Conservation (phyloP, 2,113 vertebrate species). For the Pleuronectes platessa region DNA sequence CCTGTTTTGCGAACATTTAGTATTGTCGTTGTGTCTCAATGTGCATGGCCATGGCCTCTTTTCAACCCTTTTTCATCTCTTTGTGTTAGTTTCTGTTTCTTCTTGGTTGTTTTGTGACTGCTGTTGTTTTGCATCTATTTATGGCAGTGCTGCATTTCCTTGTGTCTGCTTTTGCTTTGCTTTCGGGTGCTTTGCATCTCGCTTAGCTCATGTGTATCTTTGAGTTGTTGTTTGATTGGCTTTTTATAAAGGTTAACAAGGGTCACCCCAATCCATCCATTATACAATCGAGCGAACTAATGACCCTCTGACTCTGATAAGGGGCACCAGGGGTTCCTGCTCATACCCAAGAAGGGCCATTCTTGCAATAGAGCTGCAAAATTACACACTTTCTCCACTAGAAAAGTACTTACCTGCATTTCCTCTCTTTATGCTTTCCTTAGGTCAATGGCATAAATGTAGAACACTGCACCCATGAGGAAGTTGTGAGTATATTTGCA, state of each 20-base stretch:
- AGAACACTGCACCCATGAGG: constrained; percentile 90
- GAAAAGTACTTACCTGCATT: constrained; percentile 6
- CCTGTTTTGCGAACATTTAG: no score
- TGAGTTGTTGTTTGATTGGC: background rate
- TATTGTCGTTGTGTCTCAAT: no score
- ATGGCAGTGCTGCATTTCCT: background rate
- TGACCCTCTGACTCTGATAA: background rate
- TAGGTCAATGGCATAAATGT: constrained; percentile 97
- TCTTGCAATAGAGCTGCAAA: background rate
- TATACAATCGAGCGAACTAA: background rate
- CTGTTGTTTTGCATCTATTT: no score
- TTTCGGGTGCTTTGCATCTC: background rate
- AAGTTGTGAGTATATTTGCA: constrained; percentile 89
- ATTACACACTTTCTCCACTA: background rate
- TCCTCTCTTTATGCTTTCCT: constrained; percentile 47
- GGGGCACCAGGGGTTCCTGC: background rate
- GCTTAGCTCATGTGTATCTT: background rate
- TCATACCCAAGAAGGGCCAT: no score
- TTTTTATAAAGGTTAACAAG: background rate
- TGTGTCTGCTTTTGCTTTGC: background rate
- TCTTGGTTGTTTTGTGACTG: no score
- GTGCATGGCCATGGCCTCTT: background rate
- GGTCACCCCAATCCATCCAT: background rate
- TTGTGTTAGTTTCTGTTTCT: no score
- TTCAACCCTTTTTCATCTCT: background rate